Evolutionary conservation across 2,888 invertebrate genomes (phyloP).

Genomic region (Syrphus vitripennis): DNA sequence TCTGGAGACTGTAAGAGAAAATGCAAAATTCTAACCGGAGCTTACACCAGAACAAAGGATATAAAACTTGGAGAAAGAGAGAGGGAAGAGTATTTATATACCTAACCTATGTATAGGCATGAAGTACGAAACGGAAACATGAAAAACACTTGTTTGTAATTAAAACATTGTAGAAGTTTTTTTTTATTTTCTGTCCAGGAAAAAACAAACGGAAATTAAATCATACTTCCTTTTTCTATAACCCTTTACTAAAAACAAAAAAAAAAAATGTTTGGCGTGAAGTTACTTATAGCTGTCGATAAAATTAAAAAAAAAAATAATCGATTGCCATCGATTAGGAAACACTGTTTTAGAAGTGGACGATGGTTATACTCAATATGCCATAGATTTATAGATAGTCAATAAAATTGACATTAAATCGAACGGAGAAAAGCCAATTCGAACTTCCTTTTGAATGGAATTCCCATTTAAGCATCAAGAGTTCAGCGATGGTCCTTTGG

Average conservation of each 20-base stretch:
- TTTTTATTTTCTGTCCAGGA: background rate
- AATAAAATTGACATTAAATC: background rate
- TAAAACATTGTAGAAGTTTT: conserved; percentile 33
- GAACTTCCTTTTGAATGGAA: background rate
- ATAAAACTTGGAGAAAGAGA: background rate
- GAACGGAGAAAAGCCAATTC: background rate
- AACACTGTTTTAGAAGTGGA: background rate
- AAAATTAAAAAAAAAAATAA: background rate
- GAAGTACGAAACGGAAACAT: conserved; percentile 2
- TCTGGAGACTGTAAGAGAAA: conserved; percentile 22
- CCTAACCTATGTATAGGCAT: too few relatives aligned
- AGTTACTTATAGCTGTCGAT: background rate
- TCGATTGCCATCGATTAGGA: background rate
- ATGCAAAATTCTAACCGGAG: conserved; percentile 47
- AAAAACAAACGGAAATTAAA: conserved; percentile 40
- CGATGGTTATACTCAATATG: background rate
- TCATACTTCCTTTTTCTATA: conserved; percentile 4
- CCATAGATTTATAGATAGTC: background rate
- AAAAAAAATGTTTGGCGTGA: background rate
- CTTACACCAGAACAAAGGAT: conserved; percentile 34
- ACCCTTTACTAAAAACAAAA: background rate
- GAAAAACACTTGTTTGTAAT: conserved; percentile 51
- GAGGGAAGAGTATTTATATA: too few relatives aligned
- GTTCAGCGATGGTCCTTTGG: background rate
- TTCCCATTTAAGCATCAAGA: background rate